Percentiles rank a stretch among this genome's conserved stretches.
These are phyloP conservation scores for Pterostichus madidus DNA, from an alignment of 2,888 invertebrate species.

Conservation along the genomic window DNA sequence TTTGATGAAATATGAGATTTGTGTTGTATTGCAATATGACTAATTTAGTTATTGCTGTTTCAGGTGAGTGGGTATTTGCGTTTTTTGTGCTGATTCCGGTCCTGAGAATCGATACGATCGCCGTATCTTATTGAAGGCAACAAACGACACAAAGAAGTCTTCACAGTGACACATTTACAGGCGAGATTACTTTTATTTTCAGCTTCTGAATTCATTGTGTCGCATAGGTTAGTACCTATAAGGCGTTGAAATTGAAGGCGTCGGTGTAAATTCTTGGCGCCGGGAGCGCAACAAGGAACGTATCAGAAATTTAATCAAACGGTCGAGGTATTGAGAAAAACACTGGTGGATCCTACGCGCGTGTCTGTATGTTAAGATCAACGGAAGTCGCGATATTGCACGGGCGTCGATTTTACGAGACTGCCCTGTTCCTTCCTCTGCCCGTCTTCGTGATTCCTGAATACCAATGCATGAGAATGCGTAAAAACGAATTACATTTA, in stretches of 20 bases:
- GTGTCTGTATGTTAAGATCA: constrained; percentile 65
- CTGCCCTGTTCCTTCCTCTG: constrained; percentile 34
- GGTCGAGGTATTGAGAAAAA: constrained; percentile 73
- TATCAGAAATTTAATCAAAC: constrained; percentile 77
- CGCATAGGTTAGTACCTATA: constrained; percentile 71
- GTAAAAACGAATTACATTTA: constrained; percentile 63
- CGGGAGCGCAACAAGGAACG: constrained; percentile 69
- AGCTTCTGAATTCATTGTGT: constrained; percentile 72
- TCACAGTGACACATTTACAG: constrained; percentile 78
- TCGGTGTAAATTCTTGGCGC: constrained; percentile 72
- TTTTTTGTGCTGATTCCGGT: constrained; percentile 15
- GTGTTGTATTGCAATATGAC: no score
- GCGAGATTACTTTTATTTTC: constrained; percentile 78
- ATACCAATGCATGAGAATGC: constrained; percentile 56
- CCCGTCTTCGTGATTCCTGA: constrained; percentile 4
- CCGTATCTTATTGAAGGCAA: constrained; percentile 76
- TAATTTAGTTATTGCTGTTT: neutral
- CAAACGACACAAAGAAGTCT: constrained; percentile 77
- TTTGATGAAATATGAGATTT: no score
- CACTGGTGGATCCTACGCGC: constrained; percentile 68
- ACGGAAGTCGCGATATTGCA: constrained; percentile 66
- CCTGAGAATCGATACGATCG: constrained; percentile 70
- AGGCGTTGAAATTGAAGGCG: constrained; percentile 70
- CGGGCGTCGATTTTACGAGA: constrained; percentile 65
- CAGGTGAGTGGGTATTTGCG: constrained; percentile 30